These are phyloP conservation scores for Sebastes nivosus DNA, from an alignment of 2,797 vertebrate species.

Conservation along the genomic window DNA sequence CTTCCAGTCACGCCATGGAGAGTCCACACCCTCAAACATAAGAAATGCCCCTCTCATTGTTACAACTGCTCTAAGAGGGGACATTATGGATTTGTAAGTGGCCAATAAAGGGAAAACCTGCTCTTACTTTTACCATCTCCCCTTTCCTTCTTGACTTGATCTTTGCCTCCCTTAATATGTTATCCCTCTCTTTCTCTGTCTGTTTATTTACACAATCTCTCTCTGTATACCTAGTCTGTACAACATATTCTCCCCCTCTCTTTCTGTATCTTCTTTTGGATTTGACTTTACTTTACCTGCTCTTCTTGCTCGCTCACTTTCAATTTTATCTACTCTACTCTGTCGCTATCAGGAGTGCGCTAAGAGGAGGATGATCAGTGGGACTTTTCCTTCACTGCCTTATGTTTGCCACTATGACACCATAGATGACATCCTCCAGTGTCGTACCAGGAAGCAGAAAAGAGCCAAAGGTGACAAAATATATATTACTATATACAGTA, in stretches of 20 bases:
- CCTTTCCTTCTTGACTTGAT: neutral
- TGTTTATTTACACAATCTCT: neutral
- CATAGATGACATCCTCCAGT: constrained; percentile 43
- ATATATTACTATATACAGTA: neutral
- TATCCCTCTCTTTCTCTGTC: neutral
- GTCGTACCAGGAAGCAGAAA: constrained; percentile 5
- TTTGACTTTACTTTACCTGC: neutral
- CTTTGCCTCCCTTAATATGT: neutral
- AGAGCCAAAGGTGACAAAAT: constrained; percentile 49
- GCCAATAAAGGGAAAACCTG: constrained; percentile 63
- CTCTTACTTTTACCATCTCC: neutral
- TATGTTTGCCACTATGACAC: constrained; percentile 72
- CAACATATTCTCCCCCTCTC: neutral
- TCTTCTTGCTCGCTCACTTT: neutral
- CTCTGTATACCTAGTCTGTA: neutral
- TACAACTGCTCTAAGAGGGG: constrained; percentile 75
- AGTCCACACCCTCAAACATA: constrained; percentile 2
- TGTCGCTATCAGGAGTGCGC: constrained; percentile 66
- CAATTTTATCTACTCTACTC: neutral
- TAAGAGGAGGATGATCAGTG: constrained; percentile 68
- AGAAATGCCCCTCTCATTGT: constrained; percentile 48
- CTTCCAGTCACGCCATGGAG: constrained; percentile 43
- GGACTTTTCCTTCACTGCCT: constrained; percentile 66
- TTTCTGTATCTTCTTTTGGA: neutral
- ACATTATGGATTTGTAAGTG: constrained; percentile 81